A percentile compares a stretch with the other conserved stretches of the same genome.
phyloP scores from a whole-genome alignment of 2,888 invertebrate species.

The Galerucella pusilla region DNA sequence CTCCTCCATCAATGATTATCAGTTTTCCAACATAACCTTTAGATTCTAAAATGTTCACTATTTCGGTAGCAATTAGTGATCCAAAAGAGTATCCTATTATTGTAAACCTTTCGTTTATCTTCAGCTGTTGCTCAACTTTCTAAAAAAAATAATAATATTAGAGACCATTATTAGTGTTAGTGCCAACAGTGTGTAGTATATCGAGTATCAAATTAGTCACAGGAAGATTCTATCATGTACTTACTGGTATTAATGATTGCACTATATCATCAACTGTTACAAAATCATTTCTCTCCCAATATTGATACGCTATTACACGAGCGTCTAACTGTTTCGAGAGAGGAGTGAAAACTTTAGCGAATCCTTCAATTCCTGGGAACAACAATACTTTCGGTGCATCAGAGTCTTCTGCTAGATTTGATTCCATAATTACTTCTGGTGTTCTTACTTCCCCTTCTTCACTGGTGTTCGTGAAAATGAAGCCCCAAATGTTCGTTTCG shows the following conservation, averaged over 20 bases:
- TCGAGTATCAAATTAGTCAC: too few relatives aligned
- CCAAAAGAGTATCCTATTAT: constrained; percentile 93
- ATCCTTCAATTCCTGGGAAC: constrained; percentile 78
- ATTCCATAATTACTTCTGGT: constrained; percentile 16
- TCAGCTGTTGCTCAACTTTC: constrained; percentile 69
- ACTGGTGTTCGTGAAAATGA: constrained; percentile 57
- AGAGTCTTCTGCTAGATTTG: constrained; percentile 1
- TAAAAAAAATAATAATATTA: constrained; percentile 58
- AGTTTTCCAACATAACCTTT: constrained; percentile 73
- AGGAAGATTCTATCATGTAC: constrained; percentile 36
- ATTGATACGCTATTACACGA: constrained; percentile 69
- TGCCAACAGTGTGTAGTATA: too few relatives aligned
- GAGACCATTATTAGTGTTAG: neutral
- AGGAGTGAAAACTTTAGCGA: constrained; percentile 68
- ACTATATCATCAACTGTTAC: constrained; percentile 68
- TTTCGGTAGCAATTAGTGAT: constrained; percentile 78
- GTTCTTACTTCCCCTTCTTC: constrained; percentile 64
- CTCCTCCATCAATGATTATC: constrained; percentile 84
- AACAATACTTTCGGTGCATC: constrained; percentile 67
- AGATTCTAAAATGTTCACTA: constrained; percentile 77
- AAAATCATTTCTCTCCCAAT: constrained; percentile 64
- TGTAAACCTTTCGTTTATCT: constrained; percentile 72
- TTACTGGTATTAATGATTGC: constrained; percentile 68
- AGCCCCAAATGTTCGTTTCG: neutral
- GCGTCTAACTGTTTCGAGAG: constrained; percentile 68